Evolutionary conservation across 1,140 invertebrate species (phyloP), one percentile per base, ranked within the genome.

Genomic region (Cydia splendana): DNA sequence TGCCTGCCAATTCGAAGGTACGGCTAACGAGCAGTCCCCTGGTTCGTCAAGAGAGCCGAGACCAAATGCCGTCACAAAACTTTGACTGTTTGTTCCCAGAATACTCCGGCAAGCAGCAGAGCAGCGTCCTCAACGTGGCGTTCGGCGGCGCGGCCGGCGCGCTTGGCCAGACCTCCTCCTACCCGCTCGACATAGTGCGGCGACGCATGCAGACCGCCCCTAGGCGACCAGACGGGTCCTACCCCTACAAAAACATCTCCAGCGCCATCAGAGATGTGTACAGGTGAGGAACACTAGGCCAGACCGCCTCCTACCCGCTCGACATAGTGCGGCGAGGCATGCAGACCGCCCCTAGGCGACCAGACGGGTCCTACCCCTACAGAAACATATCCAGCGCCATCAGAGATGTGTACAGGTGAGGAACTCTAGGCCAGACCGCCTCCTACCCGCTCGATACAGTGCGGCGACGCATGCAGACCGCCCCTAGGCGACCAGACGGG

Each of bases 61-160:
- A 24, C 24, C 24, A 24, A 24, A 24, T 24, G 2, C 24, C 24
- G 24, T 24, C 24, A 24, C 24, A 24, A 24, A 24, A 75, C 38
- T n/a, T n/a, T 42, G 38, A 9, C 38, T 42, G 38, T 42, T 9
- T 48, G 20, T 18, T n/a, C n/a, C 0, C 82, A 92, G 92, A 92
- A 51, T 74, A 86, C 51, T 85, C 84, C 53, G 89, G 85, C n/a
- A 85, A 90, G 45, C 84, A 87, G 15, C 94, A 93, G 78, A 93
- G 93, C 76, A 93, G 96, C 18, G 69, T 96, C 13, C 93, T 94
- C 24, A 95, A 96, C 80, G 90, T 99, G 84, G 84, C 94, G 74
- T 98, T 97, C 93, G 99, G 99, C 30, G 99, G 98, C 53, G 90
- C 96, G 30, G 98, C 99, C 73, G 99, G 99, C 38, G 95, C 99